phyloP scores from a whole-genome alignment of 2,888 invertebrate species.

The Abscondita cerata region DNA sequence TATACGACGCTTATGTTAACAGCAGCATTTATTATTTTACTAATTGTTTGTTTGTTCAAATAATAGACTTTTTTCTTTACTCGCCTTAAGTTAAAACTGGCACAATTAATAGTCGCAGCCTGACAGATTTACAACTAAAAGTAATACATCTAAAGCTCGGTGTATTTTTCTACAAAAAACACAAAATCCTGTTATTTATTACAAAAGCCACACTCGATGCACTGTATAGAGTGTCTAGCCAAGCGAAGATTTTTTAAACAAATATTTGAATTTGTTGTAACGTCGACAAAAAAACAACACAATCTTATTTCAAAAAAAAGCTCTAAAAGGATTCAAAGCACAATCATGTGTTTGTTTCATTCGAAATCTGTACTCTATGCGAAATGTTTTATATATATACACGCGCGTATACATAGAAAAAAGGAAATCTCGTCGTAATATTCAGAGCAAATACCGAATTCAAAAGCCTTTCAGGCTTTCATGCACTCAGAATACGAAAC shows the following conservation, averaged over 20 bases:
- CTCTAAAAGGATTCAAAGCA: background rate
- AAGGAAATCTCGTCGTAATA: constrained; percentile 11
- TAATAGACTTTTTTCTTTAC: constrained; percentile 19
- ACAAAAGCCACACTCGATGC: background rate
- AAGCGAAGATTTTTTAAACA: background rate
- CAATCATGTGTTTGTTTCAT: constrained; percentile 16
- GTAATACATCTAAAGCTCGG: constrained; percentile 38
- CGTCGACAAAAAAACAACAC: background rate
- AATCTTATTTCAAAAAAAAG: background rate
- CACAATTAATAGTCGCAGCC: constrained; percentile 27
- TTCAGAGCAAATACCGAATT: constrained; percentile 22
- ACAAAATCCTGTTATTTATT: constrained; percentile 33
- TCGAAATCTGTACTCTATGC: background rate
- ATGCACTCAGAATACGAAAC: constrained; percentile 15
- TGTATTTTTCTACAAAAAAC: constrained; percentile 34
- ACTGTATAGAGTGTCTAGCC: background rate
- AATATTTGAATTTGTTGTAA: constrained; percentile 19
- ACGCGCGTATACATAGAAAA: background rate
- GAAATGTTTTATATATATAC: background rate
- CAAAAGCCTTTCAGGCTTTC: constrained; percentile 23
- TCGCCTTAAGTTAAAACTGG: constrained; percentile 3
- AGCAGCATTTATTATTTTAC: constrained; percentile 22
- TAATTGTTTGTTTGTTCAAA: constrained; percentile 25
- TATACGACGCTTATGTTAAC: constrained; percentile 16
- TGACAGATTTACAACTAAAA: constrained; percentile 39